Conservation (phyloP, 2,888 invertebrate species). For the Lamellibrachia satsuma region DNA sequence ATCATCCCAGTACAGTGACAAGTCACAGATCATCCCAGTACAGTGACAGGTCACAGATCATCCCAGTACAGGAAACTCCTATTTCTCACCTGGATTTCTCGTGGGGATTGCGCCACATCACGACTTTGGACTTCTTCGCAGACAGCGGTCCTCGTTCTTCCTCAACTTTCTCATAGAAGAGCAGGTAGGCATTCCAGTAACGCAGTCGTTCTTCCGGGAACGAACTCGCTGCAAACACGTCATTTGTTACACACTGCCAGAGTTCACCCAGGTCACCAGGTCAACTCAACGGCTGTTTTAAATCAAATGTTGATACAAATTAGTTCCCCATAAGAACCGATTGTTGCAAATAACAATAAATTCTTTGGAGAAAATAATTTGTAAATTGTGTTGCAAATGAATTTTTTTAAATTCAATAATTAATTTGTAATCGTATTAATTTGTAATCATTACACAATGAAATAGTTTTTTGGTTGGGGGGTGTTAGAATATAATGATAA, state of each 20-base stretch:
- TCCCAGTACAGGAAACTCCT: not conserved
- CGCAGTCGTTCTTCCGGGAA: constrained; percentile 68
- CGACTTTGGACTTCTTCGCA: constrained; percentile 57
- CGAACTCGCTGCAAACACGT: constrained; percentile 39
- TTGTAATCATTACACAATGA: no score
- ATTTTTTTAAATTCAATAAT: not conserved
- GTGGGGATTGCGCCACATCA: constrained; percentile 20
- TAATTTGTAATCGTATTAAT: no score
- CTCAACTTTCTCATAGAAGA: constrained; percentile 68
- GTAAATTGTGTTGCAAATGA: not conserved
- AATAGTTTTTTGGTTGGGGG: no score
- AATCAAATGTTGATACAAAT: no score
- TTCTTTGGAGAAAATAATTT: no score
- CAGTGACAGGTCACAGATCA: not conserved
- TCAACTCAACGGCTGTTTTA: no score
- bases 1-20: not conserved
- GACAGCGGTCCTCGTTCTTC: constrained; percentile 53
- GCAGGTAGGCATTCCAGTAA: constrained; percentile 70
- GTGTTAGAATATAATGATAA: not conserved
- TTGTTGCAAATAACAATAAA: no score
- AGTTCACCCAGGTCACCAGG: no score
- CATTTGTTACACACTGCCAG: not conserved
- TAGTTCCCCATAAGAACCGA: no score
- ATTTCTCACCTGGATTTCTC: constrained; percentile 21
- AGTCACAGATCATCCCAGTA: not conserved